These are phyloP conservation scores for Tinamus major DNA, from an alignment of 2,797 vertebrate genomes.

Conservation along the genomic window DNA sequence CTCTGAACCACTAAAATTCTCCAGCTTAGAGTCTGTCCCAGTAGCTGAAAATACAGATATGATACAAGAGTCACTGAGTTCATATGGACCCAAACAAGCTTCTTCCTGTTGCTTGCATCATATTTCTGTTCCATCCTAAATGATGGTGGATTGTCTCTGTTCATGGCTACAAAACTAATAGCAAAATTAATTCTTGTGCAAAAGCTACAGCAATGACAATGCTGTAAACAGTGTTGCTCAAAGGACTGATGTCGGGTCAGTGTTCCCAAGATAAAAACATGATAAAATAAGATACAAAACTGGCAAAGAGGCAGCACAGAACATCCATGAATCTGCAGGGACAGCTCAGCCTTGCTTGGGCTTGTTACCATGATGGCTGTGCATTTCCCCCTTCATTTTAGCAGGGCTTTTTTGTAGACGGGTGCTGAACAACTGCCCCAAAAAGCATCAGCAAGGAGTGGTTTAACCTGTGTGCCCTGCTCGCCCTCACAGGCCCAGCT, in stretches of 20 bases:
- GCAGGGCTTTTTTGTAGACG: too few relatives aligned
- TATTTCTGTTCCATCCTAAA: background rate
- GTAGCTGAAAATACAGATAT: background rate
- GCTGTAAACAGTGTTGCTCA: background rate
- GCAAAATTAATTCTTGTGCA: background rate
- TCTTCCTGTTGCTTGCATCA: background rate
- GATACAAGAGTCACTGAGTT: background rate
- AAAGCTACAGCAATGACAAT: background rate
- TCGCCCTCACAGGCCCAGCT: conserved; percentile 70
- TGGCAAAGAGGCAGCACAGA: background rate
- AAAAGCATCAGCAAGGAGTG: background rate
- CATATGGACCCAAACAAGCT: background rate
- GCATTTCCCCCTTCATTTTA: background rate
- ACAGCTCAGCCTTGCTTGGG: background rate
- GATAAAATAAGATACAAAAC: background rate
- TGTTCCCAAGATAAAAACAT: background rate
- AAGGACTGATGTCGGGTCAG: background rate
- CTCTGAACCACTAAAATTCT: background rate
- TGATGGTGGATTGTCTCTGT: background rate
- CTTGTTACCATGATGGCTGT: background rate
- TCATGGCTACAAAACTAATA: background rate
- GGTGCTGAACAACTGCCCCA: fast-evolving
- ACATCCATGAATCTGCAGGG: background rate
- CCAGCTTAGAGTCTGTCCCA: background rate
- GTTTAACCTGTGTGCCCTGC: background rate